Percentiles rank a stretch among this genome's conserved stretches.
phyloP scores from a whole-genome alignment of 2,797 vertebrate species.

The Tangara arthus region DNA sequence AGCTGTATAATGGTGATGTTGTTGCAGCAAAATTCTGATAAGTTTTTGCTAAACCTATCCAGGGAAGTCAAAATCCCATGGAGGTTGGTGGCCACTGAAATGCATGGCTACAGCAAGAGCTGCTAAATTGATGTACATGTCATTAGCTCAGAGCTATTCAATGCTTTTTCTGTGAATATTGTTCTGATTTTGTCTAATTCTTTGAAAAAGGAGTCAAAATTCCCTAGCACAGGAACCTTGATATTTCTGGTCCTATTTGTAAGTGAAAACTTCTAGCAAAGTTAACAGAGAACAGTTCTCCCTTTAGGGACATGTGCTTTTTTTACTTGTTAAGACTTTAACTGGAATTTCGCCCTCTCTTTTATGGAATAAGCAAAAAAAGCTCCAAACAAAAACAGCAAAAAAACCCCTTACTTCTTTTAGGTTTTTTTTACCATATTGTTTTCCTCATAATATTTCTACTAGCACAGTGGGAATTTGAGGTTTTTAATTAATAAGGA shows the following conservation, averaged over 20 bases:
- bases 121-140: neutral
- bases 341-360: neutral
- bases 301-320: neutral
- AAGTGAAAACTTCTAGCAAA: neutral
- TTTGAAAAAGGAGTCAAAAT: neutral
- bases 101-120: neutral
- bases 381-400: neutral
- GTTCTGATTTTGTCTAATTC: neutral
- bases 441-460: neutral
- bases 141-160: neutral
- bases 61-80: neutral
- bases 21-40: neutral
- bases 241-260: neutral
- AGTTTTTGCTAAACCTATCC: neutral
- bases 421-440: neutral
- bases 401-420: fast-evolving
- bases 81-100: neutral
- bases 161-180: neutral
- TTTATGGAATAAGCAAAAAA: neutral
- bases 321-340: neutral
- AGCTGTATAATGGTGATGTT: neutral
- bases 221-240: neutral
- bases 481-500: neutral
- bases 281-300: neutral
- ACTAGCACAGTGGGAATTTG: neutral